These are phyloP conservation scores for Ypsolopha scabrella DNA, from an alignment of 2,888 invertebrate species.

Conservation along the genomic window DNA sequence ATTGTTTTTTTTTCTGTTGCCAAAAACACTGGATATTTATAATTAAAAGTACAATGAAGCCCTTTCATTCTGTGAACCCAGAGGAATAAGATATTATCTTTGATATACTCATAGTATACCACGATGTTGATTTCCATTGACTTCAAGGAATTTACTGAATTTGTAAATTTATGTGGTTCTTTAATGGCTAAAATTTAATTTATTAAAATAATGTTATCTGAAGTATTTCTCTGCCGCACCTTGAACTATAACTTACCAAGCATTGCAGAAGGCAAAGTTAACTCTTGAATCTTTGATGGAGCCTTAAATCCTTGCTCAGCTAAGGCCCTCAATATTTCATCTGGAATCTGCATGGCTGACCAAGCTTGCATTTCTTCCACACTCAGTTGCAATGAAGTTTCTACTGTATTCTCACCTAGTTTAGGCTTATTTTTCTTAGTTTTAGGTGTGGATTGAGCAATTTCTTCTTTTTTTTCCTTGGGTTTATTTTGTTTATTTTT, in stretches of 20 bases:
- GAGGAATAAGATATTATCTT: no score
- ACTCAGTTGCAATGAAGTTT: conserved; percentile 26
- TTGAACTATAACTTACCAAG: conserved; percentile 73
- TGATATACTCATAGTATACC: no score
- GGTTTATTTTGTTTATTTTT: conserved; percentile 7
- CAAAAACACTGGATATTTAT: neutral
- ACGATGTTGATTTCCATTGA: no score
- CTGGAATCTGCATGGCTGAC: conserved; percentile 78
- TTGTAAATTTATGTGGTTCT: no score
- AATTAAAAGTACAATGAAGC: no score
- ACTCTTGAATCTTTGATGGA: conserved; percentile 91
- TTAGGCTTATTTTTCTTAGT: conserved; percentile 27
- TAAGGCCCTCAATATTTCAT: conserved; percentile 78
- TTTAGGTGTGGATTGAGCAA: conserved; percentile 10
- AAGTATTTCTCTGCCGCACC: no score
- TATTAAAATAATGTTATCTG: no score
- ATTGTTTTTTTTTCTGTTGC: neutral
- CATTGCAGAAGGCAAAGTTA: conserved; percentile 86
- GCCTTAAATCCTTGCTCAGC: conserved; percentile 79
- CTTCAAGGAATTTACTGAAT: no score
- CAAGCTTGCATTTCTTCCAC: conserved; percentile 71
- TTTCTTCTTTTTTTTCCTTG: conserved; percentile 7
- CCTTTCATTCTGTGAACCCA: no score
- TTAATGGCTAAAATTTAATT: no score
- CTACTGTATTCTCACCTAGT: conserved; percentile 33